These are phyloP conservation scores for Parnassius orleans DNA, from an alignment of 2,888 invertebrate genomes.

Conservation along the genomic window DNA sequence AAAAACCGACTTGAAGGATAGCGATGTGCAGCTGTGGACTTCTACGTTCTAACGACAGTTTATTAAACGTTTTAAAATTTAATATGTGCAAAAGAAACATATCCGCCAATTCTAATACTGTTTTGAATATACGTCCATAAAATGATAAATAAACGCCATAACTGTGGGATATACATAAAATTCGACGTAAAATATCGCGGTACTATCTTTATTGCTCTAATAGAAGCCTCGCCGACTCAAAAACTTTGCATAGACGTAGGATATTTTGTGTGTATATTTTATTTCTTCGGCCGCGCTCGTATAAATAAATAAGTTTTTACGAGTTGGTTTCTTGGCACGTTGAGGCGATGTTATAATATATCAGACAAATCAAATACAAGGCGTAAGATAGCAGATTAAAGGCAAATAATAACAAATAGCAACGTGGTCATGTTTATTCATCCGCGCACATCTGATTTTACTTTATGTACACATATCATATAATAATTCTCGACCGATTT, in stretches of 20 bases:
- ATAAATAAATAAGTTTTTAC: conserved; percentile 17
- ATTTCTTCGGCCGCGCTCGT: conserved; percentile 10
- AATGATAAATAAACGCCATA: conserved; percentile 31
- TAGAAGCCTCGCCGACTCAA: conserved; percentile 29
- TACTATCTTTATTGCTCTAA: conserved; percentile 32
- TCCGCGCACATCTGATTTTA: neutral
- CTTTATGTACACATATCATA: too few relatives aligned
- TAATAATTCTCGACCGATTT: too few relatives aligned
- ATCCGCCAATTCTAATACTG: neutral
- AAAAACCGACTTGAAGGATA: too few relatives aligned
- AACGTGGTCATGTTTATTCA: neutral
- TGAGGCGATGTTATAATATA: neutral
- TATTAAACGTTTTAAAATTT: too few relatives aligned
- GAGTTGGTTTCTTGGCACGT: conserved; percentile 1
- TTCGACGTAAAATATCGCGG: conserved; percentile 27
- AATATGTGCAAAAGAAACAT: too few relatives aligned
- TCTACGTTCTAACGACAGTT: too few relatives aligned
- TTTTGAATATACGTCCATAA: conserved; percentile 23
- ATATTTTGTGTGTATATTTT: conserved; percentile 6
- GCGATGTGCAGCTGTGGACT: too few relatives aligned
- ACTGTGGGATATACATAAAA: conserved; percentile 28
- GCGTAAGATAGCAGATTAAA: neutral
- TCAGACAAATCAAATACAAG: neutral
- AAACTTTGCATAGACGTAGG: conserved; percentile 26
- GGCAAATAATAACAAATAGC: neutral